phyloP scores from a whole-genome alignment of 1,140 invertebrate species.

The Bursaphelenchus mucronatus region DNA sequence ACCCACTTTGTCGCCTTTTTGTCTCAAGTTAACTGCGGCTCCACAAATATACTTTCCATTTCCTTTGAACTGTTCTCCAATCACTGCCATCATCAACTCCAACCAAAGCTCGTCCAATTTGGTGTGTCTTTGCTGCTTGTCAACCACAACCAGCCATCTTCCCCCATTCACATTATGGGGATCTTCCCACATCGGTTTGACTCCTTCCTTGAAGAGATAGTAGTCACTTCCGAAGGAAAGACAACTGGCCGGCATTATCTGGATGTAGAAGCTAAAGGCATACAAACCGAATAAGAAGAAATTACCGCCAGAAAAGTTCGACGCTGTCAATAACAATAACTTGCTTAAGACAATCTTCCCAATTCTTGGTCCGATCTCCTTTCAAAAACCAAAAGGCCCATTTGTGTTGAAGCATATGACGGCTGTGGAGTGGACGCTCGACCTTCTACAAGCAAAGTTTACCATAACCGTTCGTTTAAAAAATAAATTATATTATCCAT shows the following conservation, averaged over 20 bases:
- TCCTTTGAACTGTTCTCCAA: slow-evolving; percentile 91
- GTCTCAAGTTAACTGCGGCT: slow-evolving; percentile 86
- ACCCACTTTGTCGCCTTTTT: slow-evolving; percentile 85
- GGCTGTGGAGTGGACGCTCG: slow-evolving; percentile 10
- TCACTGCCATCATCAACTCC: slow-evolving; percentile 85
- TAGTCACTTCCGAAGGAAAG: slow-evolving; percentile 84
- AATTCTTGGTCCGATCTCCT: slow-evolving; percentile 78
- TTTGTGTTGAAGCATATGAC: slow-evolving; percentile 12
- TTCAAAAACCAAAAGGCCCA: slow-evolving; percentile 95
- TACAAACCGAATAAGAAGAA: not conserved
- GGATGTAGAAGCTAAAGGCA: slow-evolving; percentile 77
- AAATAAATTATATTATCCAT: too few relatives aligned
- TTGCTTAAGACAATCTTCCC: slow-evolving; percentile 89
- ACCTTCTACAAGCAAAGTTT: not conserved
- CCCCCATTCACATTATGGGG: slow-evolving; percentile 81
- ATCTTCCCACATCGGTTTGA: slow-evolving; percentile 98
- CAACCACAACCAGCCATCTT: slow-evolving; percentile 76
- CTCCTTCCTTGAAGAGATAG: slow-evolving; percentile 81
- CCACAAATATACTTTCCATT: slow-evolving; percentile 83
- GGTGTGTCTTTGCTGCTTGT: slow-evolving; percentile 63
- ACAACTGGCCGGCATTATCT: slow-evolving; percentile 87
- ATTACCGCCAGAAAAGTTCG: slow-evolving; percentile 97
- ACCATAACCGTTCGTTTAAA: too few relatives aligned
- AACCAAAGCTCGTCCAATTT: slow-evolving; percentile 89
- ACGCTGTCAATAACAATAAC: slow-evolving; percentile 89